phyloP scores from a whole-genome alignment of 2,113 vertebrate species.

The Rostratula benghalensis region DNA sequence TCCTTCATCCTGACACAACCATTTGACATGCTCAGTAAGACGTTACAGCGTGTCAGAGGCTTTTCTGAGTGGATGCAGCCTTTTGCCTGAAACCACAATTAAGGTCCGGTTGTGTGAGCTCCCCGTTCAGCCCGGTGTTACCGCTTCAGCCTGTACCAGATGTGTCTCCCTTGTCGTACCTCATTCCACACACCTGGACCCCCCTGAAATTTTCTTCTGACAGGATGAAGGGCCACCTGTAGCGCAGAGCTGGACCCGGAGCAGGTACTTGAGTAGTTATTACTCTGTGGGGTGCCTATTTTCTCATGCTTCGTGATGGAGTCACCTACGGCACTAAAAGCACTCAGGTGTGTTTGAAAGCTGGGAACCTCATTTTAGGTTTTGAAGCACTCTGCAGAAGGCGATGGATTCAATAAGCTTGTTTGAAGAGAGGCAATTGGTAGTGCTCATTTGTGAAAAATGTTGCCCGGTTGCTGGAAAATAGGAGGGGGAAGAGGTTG shows the following conservation, averaged over 20 bases:
- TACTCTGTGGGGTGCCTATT: not conserved
- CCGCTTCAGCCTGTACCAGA: not conserved
- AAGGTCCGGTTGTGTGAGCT: not conserved
- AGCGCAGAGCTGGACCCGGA: not conserved
- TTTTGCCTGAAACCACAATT: not conserved
- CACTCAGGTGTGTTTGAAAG: not conserved
- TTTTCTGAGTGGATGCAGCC: not conserved
- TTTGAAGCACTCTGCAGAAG: not conserved
- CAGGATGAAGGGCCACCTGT: not conserved
- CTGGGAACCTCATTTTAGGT: not conserved
- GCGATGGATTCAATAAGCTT: not conserved
- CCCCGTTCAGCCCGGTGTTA: not conserved
- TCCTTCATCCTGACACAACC: not conserved
- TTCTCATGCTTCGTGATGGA: not conserved
- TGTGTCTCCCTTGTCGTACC: not conserved
- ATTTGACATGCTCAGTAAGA: not conserved
- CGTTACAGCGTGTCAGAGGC: not conserved
- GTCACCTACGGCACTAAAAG: not conserved
- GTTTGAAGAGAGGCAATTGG: not conserved
- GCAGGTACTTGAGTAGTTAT: not conserved
- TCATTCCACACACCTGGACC: not conserved
- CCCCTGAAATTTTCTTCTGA: not conserved
- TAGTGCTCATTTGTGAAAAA: constrained; percentile 7
- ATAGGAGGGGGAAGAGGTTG: not conserved
- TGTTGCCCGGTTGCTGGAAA: not conserved